These are phyloP conservation scores for Rhodophaea formosa DNA, from an alignment of 2,888 invertebrate species.

Conservation along the genomic window DNA sequence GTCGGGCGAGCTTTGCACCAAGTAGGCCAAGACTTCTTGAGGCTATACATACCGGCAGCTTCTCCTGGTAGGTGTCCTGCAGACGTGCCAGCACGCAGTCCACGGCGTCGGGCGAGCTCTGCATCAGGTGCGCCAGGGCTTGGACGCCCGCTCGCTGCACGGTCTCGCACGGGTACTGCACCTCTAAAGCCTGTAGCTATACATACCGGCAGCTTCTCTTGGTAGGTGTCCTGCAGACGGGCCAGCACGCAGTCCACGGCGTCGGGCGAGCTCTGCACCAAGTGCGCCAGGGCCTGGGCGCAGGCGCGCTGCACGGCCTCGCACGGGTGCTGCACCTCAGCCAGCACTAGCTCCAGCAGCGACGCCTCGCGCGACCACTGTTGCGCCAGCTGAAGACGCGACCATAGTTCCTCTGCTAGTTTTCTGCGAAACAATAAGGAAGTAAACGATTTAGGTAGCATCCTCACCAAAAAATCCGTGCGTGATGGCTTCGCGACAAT, in stretches of 20 bases:
- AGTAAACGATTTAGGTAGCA: background rate
- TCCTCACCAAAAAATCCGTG: too few relatives aligned
- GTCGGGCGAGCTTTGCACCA: too few relatives aligned
- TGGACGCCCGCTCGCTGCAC: slow-evolving; percentile 91
- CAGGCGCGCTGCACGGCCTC: slow-evolving; percentile 92
- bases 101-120: slow-evolving; percentile 47
- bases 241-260: slow-evolving; percentile 76
- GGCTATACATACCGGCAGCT: too few relatives aligned
- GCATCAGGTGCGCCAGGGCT: slow-evolving; percentile 85
- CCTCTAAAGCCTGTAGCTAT: slow-evolving; percentile 61
- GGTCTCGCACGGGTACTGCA: slow-evolving; percentile 90
- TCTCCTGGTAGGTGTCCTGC: too few relatives aligned
- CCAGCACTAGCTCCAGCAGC: slow-evolving; percentile 81
- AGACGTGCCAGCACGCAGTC: slow-evolving; percentile 48
- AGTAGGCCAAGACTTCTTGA: too few relatives aligned
- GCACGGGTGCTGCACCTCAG: slow-evolving; percentile 89
- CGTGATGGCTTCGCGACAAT: too few relatives aligned
- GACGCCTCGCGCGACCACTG: slow-evolving; percentile 52
- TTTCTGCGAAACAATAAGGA: slow-evolving; percentile 47
- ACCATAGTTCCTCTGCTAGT: slow-evolving; percentile 61
- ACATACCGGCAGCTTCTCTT: slow-evolving; percentile 86
- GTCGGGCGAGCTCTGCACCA: slow-evolving; percentile 56
- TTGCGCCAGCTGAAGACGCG: slow-evolving; percentile 51
- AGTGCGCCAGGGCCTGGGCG: slow-evolving; percentile 88
- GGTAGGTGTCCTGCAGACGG: slow-evolving; percentile 86